Evolutionary conservation across 2,797 vertebrate species (phyloP).

Genomic region (Nannoperca obscura): DNA sequence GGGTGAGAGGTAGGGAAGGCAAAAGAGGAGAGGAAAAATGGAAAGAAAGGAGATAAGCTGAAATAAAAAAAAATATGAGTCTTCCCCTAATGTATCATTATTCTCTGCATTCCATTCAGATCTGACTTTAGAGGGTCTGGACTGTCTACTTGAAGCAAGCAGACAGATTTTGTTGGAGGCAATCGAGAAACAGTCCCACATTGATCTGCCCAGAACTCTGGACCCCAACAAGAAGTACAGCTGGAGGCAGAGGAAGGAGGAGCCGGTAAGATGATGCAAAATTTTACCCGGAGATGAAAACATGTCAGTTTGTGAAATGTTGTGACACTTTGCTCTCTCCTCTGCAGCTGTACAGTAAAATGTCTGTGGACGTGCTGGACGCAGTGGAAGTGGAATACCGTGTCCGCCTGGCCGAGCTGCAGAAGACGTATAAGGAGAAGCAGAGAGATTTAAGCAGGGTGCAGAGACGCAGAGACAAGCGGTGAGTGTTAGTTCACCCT

Average conservation of each 20-base stretch:
- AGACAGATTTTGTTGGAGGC: constrained; percentile 94
- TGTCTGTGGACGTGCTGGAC: constrained; percentile 91
- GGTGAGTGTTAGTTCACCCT: constrained; percentile 84
- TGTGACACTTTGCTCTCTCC: not conserved
- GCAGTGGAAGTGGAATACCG: constrained; percentile 95
- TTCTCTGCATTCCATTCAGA: constrained; percentile 61
- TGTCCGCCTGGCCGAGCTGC: constrained; percentile 93
- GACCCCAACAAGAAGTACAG: constrained; percentile 97
- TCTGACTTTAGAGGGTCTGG: constrained; percentile 86
- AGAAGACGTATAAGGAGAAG: constrained; percentile 95
- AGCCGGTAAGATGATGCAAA: constrained; percentile 86
- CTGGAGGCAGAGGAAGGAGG: constrained; percentile 98
- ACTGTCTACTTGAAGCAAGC: constrained; percentile 93
- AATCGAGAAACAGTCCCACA: constrained; percentile 90
- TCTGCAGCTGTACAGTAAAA: constrained; percentile 91
- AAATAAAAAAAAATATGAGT: not conserved
- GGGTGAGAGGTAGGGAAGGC: not conserved
- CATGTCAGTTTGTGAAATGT: not conserved
- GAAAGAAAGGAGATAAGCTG: not conserved
- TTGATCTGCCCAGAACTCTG: constrained; percentile 91
- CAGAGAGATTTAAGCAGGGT: constrained; percentile 94
- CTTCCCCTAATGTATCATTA: constrained; percentile 5
- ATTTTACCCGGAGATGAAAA: not conserved
- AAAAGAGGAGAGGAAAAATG: not conserved
- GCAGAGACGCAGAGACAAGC: constrained; percentile 92